Conservation (phyloP, 2,888 invertebrate genomes). For the Quadroppia sp. region DNA sequence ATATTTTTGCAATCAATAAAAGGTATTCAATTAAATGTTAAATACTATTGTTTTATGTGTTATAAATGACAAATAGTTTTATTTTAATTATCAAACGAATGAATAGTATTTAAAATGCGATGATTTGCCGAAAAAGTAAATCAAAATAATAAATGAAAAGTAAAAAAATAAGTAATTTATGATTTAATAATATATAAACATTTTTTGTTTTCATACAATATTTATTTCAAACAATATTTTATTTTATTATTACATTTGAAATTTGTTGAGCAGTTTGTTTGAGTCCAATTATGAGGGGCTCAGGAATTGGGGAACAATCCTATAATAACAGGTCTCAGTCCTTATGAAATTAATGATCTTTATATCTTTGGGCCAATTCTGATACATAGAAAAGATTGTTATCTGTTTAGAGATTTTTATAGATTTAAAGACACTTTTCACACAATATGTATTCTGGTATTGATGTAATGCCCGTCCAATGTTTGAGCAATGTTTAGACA, state of each 20-base stretch:
- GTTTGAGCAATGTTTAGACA: background rate
- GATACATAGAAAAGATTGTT: constrained; percentile 2
- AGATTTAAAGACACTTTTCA: constrained; percentile 25
- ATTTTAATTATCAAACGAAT: background rate
- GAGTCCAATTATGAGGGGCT: constrained; percentile 26
- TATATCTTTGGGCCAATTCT: constrained; percentile 24
- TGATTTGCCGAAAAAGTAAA: background rate
- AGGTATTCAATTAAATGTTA: background rate
- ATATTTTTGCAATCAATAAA: background rate
- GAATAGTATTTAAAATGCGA: background rate
- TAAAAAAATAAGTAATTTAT: constrained; percentile 14
- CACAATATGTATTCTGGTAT: background rate
- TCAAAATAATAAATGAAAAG: background rate
- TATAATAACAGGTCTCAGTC: constrained; percentile 14
- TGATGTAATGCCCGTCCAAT: background rate
- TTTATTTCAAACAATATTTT: constrained; percentile 26
- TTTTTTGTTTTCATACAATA: constrained; percentile 11
- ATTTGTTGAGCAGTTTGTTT: constrained; percentile 13
- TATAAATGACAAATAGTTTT: background rate
- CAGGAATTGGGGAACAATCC: constrained; percentile 18
- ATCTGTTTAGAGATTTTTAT: constrained; percentile 16
- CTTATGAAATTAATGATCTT: constrained; percentile 30
- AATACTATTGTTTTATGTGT: background rate
- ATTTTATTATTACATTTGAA: constrained; percentile 13
- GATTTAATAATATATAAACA: background rate